A percentile compares a stretch with the other conserved stretches of the same genome.
These are phyloP conservation scores for Ectemnius cavifrons DNA, from an alignment of 2,888 invertebrate genomes.

Conservation along the genomic window DNA sequence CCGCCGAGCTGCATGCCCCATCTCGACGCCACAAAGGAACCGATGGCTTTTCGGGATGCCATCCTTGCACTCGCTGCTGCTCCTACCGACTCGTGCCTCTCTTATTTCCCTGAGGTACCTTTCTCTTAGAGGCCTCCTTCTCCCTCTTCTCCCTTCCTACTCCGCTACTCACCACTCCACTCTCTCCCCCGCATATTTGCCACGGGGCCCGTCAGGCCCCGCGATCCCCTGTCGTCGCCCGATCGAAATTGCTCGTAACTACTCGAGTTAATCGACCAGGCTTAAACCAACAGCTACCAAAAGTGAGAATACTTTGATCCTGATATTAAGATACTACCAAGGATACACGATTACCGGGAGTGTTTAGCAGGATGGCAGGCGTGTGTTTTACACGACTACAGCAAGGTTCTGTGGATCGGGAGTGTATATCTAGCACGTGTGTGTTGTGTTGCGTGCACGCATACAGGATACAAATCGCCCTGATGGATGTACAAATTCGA, in stretches of 20 bases:
- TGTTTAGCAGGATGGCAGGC: no score
- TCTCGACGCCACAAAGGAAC: slow-evolving; percentile 38
- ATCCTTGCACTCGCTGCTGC: slow-evolving; percentile 4
- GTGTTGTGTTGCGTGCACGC: no score
- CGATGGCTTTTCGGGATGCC: slow-evolving; percentile 51
- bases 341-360: no score
- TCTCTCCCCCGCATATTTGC: background rate
- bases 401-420: no score
- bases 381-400: no score
- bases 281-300: no score
- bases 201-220: background rate
- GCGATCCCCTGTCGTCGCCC: background rate
- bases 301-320: no score
- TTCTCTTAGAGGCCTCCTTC: background rate
- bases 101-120: background rate
- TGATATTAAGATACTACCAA: no score
- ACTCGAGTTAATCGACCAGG: background rate
- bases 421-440: no score
- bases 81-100: background rate
- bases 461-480: slow-evolving; percentile 47
- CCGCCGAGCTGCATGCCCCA: slow-evolving; percentile 19
- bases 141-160: background rate
- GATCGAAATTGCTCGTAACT: slow-evolving; percentile 12
- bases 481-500: slow-evolving; percentile 55
- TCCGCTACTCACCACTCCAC: background rate